Base-by-base conservation (phyloP, 2,113 vertebrate genomes). In the Plestiodon gilberti region DNA sequence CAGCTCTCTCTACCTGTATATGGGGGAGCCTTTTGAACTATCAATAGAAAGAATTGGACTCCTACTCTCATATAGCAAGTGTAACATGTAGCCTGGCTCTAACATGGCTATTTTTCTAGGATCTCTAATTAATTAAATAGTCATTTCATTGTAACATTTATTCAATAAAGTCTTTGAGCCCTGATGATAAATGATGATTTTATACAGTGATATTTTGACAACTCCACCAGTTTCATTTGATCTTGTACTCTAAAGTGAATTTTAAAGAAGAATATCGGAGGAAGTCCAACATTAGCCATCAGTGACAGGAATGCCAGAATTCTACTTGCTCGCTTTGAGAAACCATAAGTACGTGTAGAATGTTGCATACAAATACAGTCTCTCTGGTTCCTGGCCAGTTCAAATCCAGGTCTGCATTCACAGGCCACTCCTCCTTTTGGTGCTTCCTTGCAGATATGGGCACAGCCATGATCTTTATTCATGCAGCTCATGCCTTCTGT, bases 401-500 rank as follows among this genome's bases (percentile, higher is more conserved):
- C 98, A 89, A 99, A 99, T 73, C 99, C 99, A 28, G 98, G 99
- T 86, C 99, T 97, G 94, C 99, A 99, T 94, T 99, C 98, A 20
- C 98, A 99, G 87, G 98, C 97, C 61, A 98, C 97, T 35, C 98
- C 98, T 83, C 98, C 99, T 94, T 97, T 98, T 14, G 98, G 98
- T 0, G 97, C 97, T 96, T 99, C 98, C 95, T 97, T 98, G 97
- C 99, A 99, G 97, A 99, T 98, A 96, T 99, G 98, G 85, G 97
- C 97, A 89, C 99, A 99, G 94, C 99, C 97, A 0, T 99, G 99
- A 71, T 99, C 98, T 96, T 98, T 99, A 94, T 99, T 99, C 99
- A 99, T 99, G 94, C 99, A 99, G 97, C 97, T 99, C 97, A 99
- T 96, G 86, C 98, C 98, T 97, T 99, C 99, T 99, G 97, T 18